Evolutionary conservation across 2,113 vertebrate species (phyloP), one percentile per base, ranked within the genome.

Genomic region (Thryonomys swinderianus): DNA sequence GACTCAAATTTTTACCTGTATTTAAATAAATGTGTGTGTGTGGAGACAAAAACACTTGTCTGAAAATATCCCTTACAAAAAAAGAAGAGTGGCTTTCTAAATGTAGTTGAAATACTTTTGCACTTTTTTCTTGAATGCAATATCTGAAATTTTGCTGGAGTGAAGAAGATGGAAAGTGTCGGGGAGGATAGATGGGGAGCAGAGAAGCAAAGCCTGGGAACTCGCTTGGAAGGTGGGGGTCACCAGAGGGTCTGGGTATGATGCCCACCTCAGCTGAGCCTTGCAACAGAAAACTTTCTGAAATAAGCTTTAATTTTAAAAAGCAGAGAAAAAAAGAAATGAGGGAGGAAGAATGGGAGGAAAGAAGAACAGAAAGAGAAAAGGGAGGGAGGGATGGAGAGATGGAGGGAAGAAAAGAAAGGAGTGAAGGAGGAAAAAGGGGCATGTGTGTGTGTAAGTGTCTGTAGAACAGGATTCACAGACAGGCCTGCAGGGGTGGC

Each of bases 1-100:
- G 25, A 89, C 80, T 55, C 48, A 64, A 64, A 81, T 90, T 62
- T 93, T 84, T 82, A 91, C 10, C 2, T 88, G 27, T 16, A 57
- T 64, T 78, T 27, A 27, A 55, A 90, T 85, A 91, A 88, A 93
- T 23, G 17, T 42, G n/a, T 25, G n/a, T 25, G 18, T 17, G 55
- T 23, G 14, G 23, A 85, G 20, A 62, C 85, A 45, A 76, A 88
- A 78, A 53, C 59, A 67, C 20, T 85, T 81, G 59, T 45, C 62
- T 67, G 23, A 64, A 84, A 89, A 91, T 93, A 89, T 42, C 51
- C n/a, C 17, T 87, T 48, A 76, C 6, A 30, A 23, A 18, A 37
- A 48, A 78, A 48, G n/a, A 64, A 18, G 25, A 61, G 7, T 37
- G 14, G 9, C 7, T 90, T 83, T 30, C 32, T 27, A 61, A 85